phyloP scores from a whole-genome alignment of 2,113 vertebrate species.

The Speoplatyrhinus poulsoni region DNA sequence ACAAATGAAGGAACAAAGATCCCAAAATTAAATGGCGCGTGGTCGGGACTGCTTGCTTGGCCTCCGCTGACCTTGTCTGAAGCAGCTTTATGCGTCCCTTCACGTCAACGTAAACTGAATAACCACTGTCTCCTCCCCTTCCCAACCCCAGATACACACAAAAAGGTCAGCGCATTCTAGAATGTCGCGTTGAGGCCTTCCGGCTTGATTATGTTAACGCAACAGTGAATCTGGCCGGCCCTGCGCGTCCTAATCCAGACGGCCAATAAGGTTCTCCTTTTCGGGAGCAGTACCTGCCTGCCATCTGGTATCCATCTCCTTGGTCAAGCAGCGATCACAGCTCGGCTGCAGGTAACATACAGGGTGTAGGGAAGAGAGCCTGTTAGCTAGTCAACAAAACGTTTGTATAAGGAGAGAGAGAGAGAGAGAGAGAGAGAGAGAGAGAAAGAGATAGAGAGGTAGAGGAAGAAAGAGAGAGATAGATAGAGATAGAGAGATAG shows the following conservation, averaged over 20 bases:
- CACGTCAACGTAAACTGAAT: constrained; percentile 37
- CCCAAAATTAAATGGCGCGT: constrained; percentile 12
- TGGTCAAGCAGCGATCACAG: constrained; percentile 51
- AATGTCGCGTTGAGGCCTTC: constrained; percentile 21
- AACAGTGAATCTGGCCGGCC: constrained; percentile 25
- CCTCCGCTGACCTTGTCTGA: constrained; percentile 33
- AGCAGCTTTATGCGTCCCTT: constrained; percentile 38
- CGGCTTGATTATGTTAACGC: constrained; percentile 43
- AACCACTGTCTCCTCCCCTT: constrained; percentile 14
- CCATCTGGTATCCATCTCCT: constrained; percentile 53
- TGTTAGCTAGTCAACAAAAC: constrained; percentile 50
- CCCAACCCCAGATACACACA: not conserved
- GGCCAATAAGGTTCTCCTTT: constrained; percentile 21
- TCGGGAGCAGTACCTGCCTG: constrained; percentile 62
- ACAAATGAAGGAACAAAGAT: constrained; percentile 21
- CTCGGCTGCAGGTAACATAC: constrained; percentile 52
- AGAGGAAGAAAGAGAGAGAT: too few species aligned
- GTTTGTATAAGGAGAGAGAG: constrained; percentile 13
- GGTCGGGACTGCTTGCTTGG: constrained; percentile 11
- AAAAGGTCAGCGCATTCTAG: constrained; percentile 20
- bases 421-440: not conserved
- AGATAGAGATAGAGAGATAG: too few species aligned
- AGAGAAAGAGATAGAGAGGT: not conserved
- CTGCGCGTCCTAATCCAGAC: constrained; percentile 19
- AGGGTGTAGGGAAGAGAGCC: constrained; percentile 46